phyloP scores from a whole-genome alignment of 2,888 invertebrate genomes.

The Branchellion lobata region DNA sequence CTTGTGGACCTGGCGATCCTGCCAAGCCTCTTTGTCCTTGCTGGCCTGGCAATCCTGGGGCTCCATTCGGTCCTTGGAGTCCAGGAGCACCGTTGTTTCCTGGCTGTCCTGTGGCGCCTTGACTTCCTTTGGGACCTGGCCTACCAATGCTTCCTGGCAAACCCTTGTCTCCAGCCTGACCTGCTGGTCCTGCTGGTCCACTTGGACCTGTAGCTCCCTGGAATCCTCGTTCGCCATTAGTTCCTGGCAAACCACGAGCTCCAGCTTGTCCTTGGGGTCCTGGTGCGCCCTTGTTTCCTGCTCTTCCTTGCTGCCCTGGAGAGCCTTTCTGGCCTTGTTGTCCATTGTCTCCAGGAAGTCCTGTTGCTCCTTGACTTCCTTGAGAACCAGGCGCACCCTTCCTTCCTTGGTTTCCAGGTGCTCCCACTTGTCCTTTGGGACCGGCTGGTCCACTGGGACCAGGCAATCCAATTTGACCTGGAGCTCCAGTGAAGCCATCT shows the following conservation, averaged over 20 bases:
- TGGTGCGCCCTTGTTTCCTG: slow-evolving; percentile 36
- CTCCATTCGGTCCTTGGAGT: slow-evolving; percentile 23
- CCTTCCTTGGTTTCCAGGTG: slow-evolving; percentile 45
- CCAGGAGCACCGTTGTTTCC: slow-evolving; percentile 46
- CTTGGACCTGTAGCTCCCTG: slow-evolving; percentile 45
- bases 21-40: slow-evolving; percentile 10
- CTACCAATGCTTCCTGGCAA: slow-evolving; percentile 41
- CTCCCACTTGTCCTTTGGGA: slow-evolving; percentile 20
- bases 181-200: slow-evolving; percentile 64
- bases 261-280: slow-evolving; percentile 41
- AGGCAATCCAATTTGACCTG: slow-evolving; percentile 33
- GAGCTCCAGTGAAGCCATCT: slow-evolving; percentile 31
- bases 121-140: slow-evolving; percentile 42
- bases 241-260: slow-evolving; percentile 37
- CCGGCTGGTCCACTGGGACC: slow-evolving; percentile 45
- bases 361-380: slow-evolving; percentile 41
- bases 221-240: slow-evolving; percentile 27
- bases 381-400: slow-evolving; percentile 39
- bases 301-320: slow-evolving; percentile 41
- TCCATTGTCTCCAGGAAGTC: slow-evolving; percentile 37
- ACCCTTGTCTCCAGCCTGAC: slow-evolving; percentile 46
- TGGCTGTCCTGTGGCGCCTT: slow-evolving; percentile 42
- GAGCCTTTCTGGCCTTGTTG: slow-evolving; percentile 37
- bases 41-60: neutral
- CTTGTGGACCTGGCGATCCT: neutral